Evolutionary conservation across 2,797 vertebrate genomes (phyloP).

Genomic region (Luscinia megarhynchos): DNA sequence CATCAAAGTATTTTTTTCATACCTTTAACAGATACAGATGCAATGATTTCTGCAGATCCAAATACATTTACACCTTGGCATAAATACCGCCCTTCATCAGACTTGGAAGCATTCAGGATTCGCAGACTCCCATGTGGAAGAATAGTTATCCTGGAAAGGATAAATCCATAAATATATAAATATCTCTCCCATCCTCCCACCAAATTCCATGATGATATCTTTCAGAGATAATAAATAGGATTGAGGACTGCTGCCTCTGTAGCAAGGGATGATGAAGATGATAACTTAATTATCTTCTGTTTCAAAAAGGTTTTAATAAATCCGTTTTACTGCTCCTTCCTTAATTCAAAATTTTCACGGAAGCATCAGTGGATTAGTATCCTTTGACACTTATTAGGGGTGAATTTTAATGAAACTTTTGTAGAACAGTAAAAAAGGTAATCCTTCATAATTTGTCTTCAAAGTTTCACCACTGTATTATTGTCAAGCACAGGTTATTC

Average conservation of each 20-base stretch:
- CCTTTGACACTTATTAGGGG: neutral
- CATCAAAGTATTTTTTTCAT: constrained; percentile 52
- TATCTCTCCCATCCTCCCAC: neutral
- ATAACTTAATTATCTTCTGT: constrained; percentile 7
- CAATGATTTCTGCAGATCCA: constrained; percentile 91
- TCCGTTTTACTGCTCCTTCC: neutral
- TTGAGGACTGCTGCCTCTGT: neutral
- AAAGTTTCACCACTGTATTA: constrained; percentile 22
- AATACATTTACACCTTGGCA: constrained; percentile 93
- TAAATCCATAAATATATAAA: constrained; percentile 37
- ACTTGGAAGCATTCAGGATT: constrained; percentile 91
- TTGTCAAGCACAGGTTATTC: constrained; percentile 19
- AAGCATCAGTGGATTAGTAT: neutral
- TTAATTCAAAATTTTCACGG: constrained; percentile 12
- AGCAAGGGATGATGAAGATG: neutral
- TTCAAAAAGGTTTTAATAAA: constrained; percentile 44
- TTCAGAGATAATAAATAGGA: constrained; percentile 36
- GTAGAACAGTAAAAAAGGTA: neutral
- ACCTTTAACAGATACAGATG: constrained; percentile 94
- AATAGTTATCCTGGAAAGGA: constrained; percentile 87
- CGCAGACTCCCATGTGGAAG: constrained; percentile 91
- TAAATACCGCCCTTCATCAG: constrained; percentile 91
- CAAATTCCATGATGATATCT: neutral
- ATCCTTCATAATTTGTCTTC: constrained; percentile 50
- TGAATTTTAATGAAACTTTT: constrained; percentile 52